phyloP scores from a whole-genome alignment of 2,797 vertebrate species.

The Ctenopoma kingsleyae region DNA sequence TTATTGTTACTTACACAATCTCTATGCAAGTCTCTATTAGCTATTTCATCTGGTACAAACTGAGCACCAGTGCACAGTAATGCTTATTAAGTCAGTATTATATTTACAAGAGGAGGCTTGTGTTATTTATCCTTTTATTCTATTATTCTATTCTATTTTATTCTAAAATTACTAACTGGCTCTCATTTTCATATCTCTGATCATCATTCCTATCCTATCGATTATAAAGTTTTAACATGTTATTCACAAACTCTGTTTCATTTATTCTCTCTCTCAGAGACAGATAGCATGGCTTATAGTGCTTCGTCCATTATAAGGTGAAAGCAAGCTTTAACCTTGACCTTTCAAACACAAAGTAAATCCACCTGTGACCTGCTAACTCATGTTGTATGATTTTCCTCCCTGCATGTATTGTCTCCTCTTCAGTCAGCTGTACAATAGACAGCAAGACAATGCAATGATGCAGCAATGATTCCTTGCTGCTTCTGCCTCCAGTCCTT shows the following conservation, averaged over 20 bases:
- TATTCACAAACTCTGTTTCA: not conserved
- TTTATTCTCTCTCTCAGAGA: not conserved
- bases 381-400: constrained; percentile 1
- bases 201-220: not conserved
- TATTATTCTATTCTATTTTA: not conserved
- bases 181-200: not conserved
- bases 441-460: not conserved
- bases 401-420: not conserved
- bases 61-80: not conserved
- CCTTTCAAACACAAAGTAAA: constrained; percentile 26
- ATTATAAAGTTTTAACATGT: not conserved
- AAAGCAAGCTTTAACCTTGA: not conserved
- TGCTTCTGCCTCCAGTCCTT: constrained; percentile 28
- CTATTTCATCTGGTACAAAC: too few relatives aligned
- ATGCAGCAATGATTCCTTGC: not conserved
- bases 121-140: not conserved
- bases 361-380: constrained; percentile 7
- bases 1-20: too few relatives aligned
- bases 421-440: not conserved
- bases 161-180: not conserved
- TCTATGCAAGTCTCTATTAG: too few relatives aligned
- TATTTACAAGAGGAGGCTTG: not conserved
- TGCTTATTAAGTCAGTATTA: not conserved
- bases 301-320: not conserved
- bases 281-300: not conserved